A percentile compares a stretch with the other conserved stretches of the same genome.
These are phyloP conservation scores for Marmota flaviventris DNA, from an alignment of 2,113 vertebrate genomes.

Conservation along the genomic window DNA sequence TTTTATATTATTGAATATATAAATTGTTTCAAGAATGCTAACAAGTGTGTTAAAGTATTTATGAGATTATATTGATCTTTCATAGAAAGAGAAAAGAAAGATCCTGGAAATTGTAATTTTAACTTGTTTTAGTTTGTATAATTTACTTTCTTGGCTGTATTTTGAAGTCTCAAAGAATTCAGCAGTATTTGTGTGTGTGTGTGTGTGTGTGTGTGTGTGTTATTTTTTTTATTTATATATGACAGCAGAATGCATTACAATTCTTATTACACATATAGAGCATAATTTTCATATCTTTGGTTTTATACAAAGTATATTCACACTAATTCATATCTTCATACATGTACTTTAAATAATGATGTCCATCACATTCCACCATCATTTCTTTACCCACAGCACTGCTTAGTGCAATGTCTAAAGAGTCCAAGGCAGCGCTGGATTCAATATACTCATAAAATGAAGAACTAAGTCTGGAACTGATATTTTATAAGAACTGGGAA, in stretches of 20 bases:
- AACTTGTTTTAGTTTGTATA: conserved; percentile 4
- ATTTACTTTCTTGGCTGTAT: neutral
- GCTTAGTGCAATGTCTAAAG: neutral
- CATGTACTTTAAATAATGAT: too few species aligned
- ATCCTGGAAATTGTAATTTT: conserved; percentile 5
- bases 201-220: too few species aligned
- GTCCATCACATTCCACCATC: too few species aligned
- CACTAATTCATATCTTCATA: too few species aligned
- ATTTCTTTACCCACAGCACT: neutral
- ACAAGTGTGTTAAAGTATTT: neutral
- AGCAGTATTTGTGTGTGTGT: neutral
- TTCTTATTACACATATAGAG: too few species aligned
- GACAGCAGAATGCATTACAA: too few species aligned
- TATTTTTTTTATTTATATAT: too few species aligned
- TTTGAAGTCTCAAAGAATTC: neutral
- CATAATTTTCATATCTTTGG: too few species aligned
- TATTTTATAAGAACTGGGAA: conserved; percentile 6
- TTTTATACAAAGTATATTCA: too few species aligned
- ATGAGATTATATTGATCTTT: neutral
- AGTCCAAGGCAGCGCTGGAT: neutral
- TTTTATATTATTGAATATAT: neutral
- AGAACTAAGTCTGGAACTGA: conserved; percentile 4
- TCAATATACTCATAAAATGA: neutral
- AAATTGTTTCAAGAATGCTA: conserved; percentile 5
- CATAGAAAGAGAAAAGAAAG: conserved; percentile 12